A percentile compares a stretch with the other conserved stretches of the same genome.
Evolutionary conservation across 2,113 vertebrate genomes (phyloP).

Genomic region (Eclectus roratus): DNA sequence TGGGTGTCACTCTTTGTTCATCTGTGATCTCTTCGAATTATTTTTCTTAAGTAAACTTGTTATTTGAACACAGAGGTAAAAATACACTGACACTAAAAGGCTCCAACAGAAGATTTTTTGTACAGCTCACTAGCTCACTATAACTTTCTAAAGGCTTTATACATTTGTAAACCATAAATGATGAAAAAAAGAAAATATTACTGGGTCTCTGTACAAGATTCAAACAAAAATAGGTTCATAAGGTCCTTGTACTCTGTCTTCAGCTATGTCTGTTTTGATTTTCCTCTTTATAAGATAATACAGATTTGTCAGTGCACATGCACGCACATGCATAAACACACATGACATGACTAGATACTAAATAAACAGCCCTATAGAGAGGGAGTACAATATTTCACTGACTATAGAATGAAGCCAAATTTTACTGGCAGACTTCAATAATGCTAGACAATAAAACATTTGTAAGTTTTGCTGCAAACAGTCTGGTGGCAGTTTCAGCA

Average conservation of each 20-base stretch:
- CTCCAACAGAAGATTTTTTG: neutral
- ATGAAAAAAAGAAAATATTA: neutral
- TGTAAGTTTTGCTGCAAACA: constrained; percentile 55
- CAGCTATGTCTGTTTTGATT: neutral
- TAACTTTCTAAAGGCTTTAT: neutral
- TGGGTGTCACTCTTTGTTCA: neutral
- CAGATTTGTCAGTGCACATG: neutral
- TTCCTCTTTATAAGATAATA: neutral
- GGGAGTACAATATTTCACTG: constrained; percentile 21
- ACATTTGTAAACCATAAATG: neutral
- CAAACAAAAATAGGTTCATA: neutral
- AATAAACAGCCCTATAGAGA: constrained; percentile 12
- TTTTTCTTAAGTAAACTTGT: neutral
- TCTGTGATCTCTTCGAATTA: neutral
- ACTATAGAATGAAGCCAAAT: constrained; percentile 9
- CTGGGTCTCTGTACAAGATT: neutral
- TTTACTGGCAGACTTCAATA: constrained; percentile 52
- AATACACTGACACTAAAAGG: neutral
- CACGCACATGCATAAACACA: neutral
- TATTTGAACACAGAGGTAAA: neutral
- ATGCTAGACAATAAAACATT: constrained; percentile 60
- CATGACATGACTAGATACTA: neutral
- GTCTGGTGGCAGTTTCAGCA: constrained; percentile 56
- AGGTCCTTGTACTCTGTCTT: neutral
- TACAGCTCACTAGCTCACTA: neutral